Evolutionary conservation across 2,113 vertebrate genomes (phyloP).

Genomic region (Lucifuga dentata): DNA sequence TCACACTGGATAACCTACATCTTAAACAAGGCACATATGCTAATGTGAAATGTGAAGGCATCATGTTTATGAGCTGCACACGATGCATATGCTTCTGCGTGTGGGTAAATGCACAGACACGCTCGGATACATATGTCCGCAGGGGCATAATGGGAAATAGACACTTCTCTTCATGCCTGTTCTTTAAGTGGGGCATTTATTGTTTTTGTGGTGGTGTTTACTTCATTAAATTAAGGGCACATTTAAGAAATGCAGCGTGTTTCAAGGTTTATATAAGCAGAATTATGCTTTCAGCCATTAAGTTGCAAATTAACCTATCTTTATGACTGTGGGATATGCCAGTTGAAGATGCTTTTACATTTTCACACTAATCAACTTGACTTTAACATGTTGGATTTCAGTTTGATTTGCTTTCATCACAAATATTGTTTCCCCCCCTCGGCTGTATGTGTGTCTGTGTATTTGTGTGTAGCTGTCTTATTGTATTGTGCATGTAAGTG

Average conservation of each 20-base stretch:
- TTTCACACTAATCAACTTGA: conserved; percentile 84
- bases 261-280: conserved; percentile 83
- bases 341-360: conserved; percentile 78
- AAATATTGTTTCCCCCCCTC: conserved; percentile 77
- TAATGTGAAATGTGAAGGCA: conserved; percentile 71
- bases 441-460: neutral
- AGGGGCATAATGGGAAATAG: conserved; percentile 78
- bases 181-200: conserved; percentile 85
- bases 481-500: conserved; percentile 29
- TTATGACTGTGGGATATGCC: conserved; percentile 82
- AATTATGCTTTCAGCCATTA: conserved; percentile 79
- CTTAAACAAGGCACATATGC: conserved; percentile 77
- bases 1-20: conserved; percentile 77
- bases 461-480: conserved; percentile 28
- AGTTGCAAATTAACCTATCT: conserved; percentile 82
- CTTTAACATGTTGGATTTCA: conserved; percentile 83
- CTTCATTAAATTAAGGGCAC: conserved; percentile 81
- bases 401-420: conserved; percentile 84
- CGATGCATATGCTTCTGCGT: conserved; percentile 74
- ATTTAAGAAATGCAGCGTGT: conserved; percentile 78
- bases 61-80: conserved; percentile 73
- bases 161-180: conserved; percentile 82
- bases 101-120: conserved; percentile 78
- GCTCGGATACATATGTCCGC: conserved; percentile 80
- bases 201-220: conserved; percentile 81